Percentiles rank a stretch among this genome's conserved stretches.
Evolutionary conservation across 2,113 vertebrate genomes (phyloP).

Genomic region (Cichladusa arquata): DNA sequence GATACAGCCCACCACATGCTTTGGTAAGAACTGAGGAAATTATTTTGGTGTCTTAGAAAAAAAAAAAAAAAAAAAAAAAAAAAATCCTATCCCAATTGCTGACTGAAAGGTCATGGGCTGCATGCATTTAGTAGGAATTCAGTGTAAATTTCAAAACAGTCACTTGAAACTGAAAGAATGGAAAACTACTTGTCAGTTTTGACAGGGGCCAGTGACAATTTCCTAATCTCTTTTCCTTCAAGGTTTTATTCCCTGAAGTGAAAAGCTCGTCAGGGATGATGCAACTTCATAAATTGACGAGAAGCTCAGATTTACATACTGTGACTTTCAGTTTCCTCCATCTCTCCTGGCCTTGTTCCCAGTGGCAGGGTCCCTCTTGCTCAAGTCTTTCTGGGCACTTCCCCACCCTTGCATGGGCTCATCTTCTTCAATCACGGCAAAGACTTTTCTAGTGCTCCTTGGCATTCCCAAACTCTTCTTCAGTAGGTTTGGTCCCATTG

Average conservation of each 20-base stretch:
- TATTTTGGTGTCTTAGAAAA: neutral
- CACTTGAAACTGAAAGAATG: neutral
- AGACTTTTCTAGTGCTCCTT: neutral
- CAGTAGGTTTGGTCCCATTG: neutral
- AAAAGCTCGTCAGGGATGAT: neutral
- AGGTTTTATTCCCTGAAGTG: neutral
- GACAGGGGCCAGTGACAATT: neutral
- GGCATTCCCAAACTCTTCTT: neutral
- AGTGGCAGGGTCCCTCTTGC: neutral
- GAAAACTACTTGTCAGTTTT: neutral
- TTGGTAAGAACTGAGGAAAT: neutral
- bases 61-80: neutral
- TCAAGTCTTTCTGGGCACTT: neutral
- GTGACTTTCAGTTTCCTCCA: neutral
- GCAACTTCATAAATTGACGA: rapidly evolving
- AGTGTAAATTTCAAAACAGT: neutral
- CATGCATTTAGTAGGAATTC: neutral
- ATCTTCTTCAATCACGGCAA: neutral
- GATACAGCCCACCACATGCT: neutral
- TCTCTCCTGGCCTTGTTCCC: neutral
- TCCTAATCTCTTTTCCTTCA: neutral
- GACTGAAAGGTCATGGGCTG: neutral
- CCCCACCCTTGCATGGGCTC: neutral
- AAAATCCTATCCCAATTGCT: neutral
- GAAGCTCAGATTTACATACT: neutral